Evolutionary conservation across 2,113 vertebrate species (phyloP).

Genomic region (Syngnathus typhle): DNA sequence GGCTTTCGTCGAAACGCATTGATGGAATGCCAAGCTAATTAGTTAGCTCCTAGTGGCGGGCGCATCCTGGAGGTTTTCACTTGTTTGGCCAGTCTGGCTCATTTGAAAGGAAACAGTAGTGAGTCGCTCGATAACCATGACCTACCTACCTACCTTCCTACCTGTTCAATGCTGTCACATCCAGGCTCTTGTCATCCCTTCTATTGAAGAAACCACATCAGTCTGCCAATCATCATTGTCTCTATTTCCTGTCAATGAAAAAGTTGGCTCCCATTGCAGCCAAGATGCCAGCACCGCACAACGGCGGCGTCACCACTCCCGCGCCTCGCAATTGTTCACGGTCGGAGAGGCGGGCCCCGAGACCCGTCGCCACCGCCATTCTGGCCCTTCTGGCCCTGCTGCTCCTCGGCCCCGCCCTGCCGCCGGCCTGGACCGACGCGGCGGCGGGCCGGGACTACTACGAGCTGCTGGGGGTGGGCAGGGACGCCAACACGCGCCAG

Average conservation of each 20-base stretch:
- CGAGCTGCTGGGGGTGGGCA: constrained; percentile 81
- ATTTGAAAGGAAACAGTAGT: neutral
- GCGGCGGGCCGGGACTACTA: constrained; percentile 82
- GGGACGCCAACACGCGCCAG: constrained; percentile 87
- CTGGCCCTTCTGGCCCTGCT: constrained; percentile 2
- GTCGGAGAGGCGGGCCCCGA: neutral
- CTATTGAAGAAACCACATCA: too few relatives aligned
- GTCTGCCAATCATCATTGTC: too few relatives aligned
- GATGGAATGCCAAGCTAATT: neutral
- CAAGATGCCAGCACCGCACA: too few relatives aligned
- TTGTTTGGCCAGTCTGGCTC: neutral
- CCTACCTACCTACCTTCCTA: too few relatives aligned
- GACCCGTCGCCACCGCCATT: neutral
- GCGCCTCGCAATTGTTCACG: too few relatives aligned
- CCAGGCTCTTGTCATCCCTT: too few relatives aligned
- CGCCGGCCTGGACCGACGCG: constrained; percentile 57
- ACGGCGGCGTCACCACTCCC: too few relatives aligned
- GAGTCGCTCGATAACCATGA: neutral
- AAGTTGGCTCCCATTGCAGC: too few relatives aligned
- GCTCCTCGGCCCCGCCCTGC: neutral
- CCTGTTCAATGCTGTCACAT: too few relatives aligned
- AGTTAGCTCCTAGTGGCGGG: neutral
- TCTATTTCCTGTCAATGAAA: too few relatives aligned
- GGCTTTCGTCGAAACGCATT: too few relatives aligned
- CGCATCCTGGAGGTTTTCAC: neutral